Base-by-base conservation (phyloP, 2,113 vertebrate species). In the Nicator chloris region DNA sequence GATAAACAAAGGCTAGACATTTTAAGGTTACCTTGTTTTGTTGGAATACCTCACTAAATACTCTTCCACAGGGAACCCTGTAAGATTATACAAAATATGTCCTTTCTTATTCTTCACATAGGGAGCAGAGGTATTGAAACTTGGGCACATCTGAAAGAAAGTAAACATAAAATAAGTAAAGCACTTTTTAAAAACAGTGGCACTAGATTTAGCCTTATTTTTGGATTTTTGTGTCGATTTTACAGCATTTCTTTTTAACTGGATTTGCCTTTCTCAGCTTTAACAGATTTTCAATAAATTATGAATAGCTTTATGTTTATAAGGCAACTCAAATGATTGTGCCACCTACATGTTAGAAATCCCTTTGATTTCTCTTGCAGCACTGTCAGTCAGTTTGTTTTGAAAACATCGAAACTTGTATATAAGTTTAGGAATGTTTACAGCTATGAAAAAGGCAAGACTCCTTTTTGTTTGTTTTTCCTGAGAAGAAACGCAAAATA, bases 61-160 rank as follows among this genome's bases (percentile, higher is more conserved):
- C 28, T 98, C 95, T 88, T 98, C 98, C 47, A 97, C 33, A 21
- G 49, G 66, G 26, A 97, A 71, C 9, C 95, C 97, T 4, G 98
- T 97, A 21, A 98, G 95, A 47, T 98, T 96, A 45, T 98, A 97
- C 16, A 98, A 90, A 44, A 60, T 81, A 70, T 93, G 88, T 37
- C 97, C 97, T 68, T 94, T 79, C 39, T 37, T 86, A 91, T 91
- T 97, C 63, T 93, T 97, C 82, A 97, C 11, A 59, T 95, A 96
- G 5, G 95, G 93, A 39, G 54, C 90, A 40, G 95, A 71, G 1
- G 19, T 19, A 28, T 94, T 97, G 40, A 79, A 50, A 44, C 63
- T 88, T 6, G 71, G 78, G 60, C 98, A 98, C 28, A 63, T 88
- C 97, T 98, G 96, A 11, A 90, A 93, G 89, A 89, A 9, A 92